Conservation (phyloP, 2,113 vertebrate species). For the Alces alces region DNA sequence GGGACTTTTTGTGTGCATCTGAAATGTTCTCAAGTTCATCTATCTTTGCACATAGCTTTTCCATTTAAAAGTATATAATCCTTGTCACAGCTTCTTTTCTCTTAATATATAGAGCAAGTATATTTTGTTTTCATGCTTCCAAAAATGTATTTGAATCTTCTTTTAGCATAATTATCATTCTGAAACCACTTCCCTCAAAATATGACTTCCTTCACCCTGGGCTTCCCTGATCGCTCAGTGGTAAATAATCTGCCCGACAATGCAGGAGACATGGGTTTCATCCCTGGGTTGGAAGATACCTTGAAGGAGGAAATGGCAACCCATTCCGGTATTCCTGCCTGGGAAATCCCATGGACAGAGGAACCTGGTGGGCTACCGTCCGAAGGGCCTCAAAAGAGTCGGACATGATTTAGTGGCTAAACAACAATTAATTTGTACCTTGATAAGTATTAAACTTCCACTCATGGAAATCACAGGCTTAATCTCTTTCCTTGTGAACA, state of each 20-base stretch:
- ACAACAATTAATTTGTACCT: not conserved
- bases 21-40: not conserved
- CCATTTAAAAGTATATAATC: not conserved
- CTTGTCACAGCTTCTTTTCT: not conserved
- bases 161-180: constrained; percentile 13
- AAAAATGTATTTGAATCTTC: not conserved
- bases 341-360: not conserved
- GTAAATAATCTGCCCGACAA: not conserved
- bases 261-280: not conserved
- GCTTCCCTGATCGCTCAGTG: not conserved
- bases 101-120: not conserved
- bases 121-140: not conserved
- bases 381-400: not conserved
- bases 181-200: not conserved
- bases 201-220: not conserved
- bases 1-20: not conserved
- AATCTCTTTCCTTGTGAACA: not conserved
- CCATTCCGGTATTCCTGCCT: not conserved
- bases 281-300: not conserved
- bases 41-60: not conserved
- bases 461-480: not conserved
- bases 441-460: not conserved
- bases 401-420: not conserved
- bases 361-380: not conserved
- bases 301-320: not conserved